Conservation (phyloP, 2,113 vertebrate species). For the Vanacampus margaritifer region DNA sequence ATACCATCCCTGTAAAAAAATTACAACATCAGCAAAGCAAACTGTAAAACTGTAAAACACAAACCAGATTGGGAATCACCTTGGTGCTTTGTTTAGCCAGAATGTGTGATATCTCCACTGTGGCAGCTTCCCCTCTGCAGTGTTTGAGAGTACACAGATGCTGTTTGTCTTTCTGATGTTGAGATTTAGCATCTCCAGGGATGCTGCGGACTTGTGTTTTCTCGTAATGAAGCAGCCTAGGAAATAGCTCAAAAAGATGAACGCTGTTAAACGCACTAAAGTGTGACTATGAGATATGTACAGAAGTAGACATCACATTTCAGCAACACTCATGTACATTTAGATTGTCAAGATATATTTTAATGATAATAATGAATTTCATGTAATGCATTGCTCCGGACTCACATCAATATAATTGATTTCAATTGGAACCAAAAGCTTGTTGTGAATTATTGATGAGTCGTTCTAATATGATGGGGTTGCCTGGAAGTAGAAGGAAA, state of each 20-base stretch:
- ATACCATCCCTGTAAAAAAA: slow-evolving; percentile 21
- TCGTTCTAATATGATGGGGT: slow-evolving; percentile 15
- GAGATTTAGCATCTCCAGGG: slow-evolving; percentile 70
- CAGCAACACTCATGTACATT: background rate
- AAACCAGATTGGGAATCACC: slow-evolving; percentile 36
- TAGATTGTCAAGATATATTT: no score
- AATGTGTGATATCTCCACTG: slow-evolving; percentile 44
- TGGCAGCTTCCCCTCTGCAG: slow-evolving; percentile 49
- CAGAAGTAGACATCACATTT: slow-evolving; percentile 4
- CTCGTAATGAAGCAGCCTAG: slow-evolving; percentile 58
- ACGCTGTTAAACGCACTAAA: slow-evolving; percentile 21
- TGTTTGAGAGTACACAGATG: slow-evolving; percentile 74
- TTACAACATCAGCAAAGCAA: slow-evolving; percentile 26
- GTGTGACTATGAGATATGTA: background rate
- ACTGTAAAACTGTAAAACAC: slow-evolving; percentile 33
- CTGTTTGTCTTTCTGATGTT: slow-evolving; percentile 74
- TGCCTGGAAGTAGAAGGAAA: slow-evolving; percentile 30
- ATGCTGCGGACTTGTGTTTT: slow-evolving; percentile 59
- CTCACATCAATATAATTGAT: background rate
- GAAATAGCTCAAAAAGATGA: slow-evolving; percentile 54
- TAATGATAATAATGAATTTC: background rate
- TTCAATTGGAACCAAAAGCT: background rate
- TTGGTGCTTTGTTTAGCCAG: slow-evolving; percentile 43
- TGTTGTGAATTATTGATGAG: background rate
- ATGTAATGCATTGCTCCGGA: background rate